phyloP scores from a whole-genome alignment of 53 echinoderm and acorn worm genomes.

The Mesocentrotus franciscanus region DNA sequence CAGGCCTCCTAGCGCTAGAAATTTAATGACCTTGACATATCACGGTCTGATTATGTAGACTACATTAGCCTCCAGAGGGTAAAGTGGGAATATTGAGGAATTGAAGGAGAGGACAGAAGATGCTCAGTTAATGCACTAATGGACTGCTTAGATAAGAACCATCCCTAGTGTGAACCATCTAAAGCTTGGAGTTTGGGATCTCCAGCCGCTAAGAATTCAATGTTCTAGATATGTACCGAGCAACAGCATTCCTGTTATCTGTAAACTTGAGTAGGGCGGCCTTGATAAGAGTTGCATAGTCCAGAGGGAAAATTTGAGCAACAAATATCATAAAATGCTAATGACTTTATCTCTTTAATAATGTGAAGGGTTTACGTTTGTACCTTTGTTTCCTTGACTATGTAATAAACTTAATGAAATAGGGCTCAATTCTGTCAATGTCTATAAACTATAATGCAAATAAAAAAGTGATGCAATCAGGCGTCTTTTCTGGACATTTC shows the following conservation, averaged over 20 bases:
- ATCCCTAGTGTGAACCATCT: not conserved
- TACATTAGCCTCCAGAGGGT: not conserved
- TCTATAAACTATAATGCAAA: too few species aligned
- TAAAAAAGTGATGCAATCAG: too few species aligned
- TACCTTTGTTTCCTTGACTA: too few species aligned
- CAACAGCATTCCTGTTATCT: not conserved
- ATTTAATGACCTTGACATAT: not conserved
- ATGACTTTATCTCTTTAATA: not conserved
- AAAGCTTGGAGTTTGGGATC: not conserved
- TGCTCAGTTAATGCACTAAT: not conserved
- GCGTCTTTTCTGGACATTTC: not conserved
- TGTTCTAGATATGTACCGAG: not conserved
- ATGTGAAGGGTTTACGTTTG: not conserved
- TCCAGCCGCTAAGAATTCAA: not conserved
- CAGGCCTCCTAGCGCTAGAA: not conserved
- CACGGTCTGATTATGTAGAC: not conserved
- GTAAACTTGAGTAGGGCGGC: not conserved
- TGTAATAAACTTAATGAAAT: too few species aligned
- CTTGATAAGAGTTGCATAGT: too few species aligned
- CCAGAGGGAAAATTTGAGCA: too few species aligned
- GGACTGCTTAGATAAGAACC: not conserved
- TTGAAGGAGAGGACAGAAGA: not conserved
- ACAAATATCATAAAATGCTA: too few species aligned
- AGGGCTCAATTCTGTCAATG: too few species aligned
- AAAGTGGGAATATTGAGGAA: not conserved